A percentile compares a stretch with the other conserved stretches of the same genome.
Conservation (phyloP, 2,888 invertebrate genomes). For the Hirudinaria manillensis region DNA sequence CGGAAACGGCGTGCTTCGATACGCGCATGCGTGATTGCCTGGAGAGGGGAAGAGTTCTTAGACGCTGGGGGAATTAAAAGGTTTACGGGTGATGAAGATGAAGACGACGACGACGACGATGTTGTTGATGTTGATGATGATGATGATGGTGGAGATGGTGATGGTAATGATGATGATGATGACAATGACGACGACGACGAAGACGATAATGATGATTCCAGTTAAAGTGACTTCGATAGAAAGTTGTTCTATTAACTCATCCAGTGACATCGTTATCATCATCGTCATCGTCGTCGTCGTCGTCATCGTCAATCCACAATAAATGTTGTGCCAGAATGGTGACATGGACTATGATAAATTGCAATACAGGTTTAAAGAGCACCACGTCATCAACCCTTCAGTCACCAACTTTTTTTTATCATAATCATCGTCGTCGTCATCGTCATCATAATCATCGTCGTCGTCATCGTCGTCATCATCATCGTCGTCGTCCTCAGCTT, state of each 20-base stretch:
- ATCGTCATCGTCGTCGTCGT: neutral
- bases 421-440: slow-evolving; percentile 4
- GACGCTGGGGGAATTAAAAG: slow-evolving; percentile 5
- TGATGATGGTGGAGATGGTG: slow-evolving; percentile 27
- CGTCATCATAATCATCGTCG: neutral
- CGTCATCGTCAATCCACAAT: neutral
- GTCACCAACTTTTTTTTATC: neutral
- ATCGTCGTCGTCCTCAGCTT: neutral
- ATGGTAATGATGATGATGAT: slow-evolving; percentile 22
- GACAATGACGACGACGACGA: slow-evolving; percentile 11
- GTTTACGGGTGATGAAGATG: slow-evolving; percentile 10
- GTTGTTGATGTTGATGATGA: slow-evolving; percentile 29
- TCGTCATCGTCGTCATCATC: slow-evolving; percentile 4
- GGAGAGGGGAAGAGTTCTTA: neutral
- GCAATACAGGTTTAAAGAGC: too few species aligned
- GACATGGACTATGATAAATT: too few species aligned
- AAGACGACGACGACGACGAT: slow-evolving; percentile 17
- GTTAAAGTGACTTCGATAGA: neutral
- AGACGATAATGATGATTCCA: slow-evolving; percentile 1
- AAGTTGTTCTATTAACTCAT: neutral
- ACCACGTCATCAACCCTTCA: neutral
- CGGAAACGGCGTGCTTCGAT: slow-evolving; percentile 19
- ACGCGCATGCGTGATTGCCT: slow-evolving; percentile 19
- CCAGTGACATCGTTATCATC: neutral
- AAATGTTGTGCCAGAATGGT: too few species aligned